Evolutionary conservation across 2,888 invertebrate genomes (phyloP).

Genomic region (Campoletis raptor): DNA sequence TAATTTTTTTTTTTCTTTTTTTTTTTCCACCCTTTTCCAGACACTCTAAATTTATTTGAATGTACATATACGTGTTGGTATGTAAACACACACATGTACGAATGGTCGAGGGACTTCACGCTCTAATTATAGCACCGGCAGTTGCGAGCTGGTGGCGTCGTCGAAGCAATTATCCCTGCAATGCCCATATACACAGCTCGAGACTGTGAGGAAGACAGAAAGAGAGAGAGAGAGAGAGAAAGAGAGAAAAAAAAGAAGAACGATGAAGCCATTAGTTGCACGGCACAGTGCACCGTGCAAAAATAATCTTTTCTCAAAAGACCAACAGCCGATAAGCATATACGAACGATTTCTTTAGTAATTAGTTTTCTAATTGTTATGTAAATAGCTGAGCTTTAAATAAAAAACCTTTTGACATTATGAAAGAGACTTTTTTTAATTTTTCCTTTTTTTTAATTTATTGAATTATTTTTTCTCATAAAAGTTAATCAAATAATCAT

Average conservation of each 20-base stretch:
- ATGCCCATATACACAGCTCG: constrained; percentile 28
- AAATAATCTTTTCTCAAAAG: constrained; percentile 72
- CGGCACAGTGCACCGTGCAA: constrained; percentile 70
- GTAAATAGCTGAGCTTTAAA: constrained; percentile 35
- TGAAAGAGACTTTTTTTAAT: background rate
- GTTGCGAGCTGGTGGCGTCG: constrained; percentile 66
- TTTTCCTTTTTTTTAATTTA: too few species aligned
- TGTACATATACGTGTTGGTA: constrained; percentile 21
- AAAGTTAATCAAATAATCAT: background rate
- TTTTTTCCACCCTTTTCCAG: background rate
- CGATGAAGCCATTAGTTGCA: constrained; percentile 78
- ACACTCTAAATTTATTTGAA: constrained; percentile 42
- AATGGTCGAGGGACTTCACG: constrained; percentile 56
- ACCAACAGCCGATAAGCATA: constrained; percentile 69
- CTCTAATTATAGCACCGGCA: constrained; percentile 74
- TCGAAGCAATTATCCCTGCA: constrained; percentile 74
- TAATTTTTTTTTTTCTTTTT: background rate
- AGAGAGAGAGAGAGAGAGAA: constrained; percentile 7
- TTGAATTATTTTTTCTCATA: background rate
- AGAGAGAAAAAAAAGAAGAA: constrained; percentile 23
- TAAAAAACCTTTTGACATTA: background rate
- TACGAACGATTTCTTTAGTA: constrained; percentile 61
- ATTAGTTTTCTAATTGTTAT: constrained; percentile 69
- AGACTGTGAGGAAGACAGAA: constrained; percentile 27
- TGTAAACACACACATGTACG: constrained; percentile 3